Base-by-base conservation (phyloP, 2,113 vertebrate genomes). In the Sturnus vulgaris region DNA sequence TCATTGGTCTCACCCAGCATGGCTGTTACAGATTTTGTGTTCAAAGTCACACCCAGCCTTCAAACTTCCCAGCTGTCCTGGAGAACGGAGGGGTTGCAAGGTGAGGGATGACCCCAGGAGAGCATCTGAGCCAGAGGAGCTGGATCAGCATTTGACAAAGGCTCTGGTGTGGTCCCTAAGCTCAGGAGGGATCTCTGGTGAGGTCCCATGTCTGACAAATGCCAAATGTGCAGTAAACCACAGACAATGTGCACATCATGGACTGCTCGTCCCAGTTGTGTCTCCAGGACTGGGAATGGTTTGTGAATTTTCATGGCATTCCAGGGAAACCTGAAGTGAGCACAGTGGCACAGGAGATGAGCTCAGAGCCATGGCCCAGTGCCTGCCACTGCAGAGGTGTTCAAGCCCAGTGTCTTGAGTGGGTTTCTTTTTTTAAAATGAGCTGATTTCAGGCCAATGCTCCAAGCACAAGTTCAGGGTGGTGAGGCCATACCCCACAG, bases 371-470 rank as follows among this genome's bases (percentile, higher is more conserved):
- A 5, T 82, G 94, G 93, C 79, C 92, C 75, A 15, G 16, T 68
- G 87, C 93, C 93, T 93, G 68, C 27, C 72, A 88, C 93, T 94
- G 93, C 93, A 93, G 92, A 93, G 60, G 28, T 66, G 20, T 35
- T 92, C 39, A 52, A 86, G 37, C 37, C 40, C 35, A 16, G 28
- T 10, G 9, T 6, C 35, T 66, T 63, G 9, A 9, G 5, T 66
- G 35, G 31, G 10, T 82, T 83, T 93, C 10, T 52, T 61, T 52
- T 33, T 27, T 13, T 47, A 33, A 85, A 63, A 88, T 23, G 5
- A 66, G 23, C 28, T 56, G 5, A n/a, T 78, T 86, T 78, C 25
- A 64, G n/a, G 35, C 40, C 37, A 47, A 91, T 7, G 12, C 40
- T 65, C 31, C 69, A 82, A 44, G 30, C 3, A 69, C 21, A 77